Evolutionary conservation across 2,797 vertebrate species (phyloP).

Genomic region (Pitangus sulphuratus): DNA sequence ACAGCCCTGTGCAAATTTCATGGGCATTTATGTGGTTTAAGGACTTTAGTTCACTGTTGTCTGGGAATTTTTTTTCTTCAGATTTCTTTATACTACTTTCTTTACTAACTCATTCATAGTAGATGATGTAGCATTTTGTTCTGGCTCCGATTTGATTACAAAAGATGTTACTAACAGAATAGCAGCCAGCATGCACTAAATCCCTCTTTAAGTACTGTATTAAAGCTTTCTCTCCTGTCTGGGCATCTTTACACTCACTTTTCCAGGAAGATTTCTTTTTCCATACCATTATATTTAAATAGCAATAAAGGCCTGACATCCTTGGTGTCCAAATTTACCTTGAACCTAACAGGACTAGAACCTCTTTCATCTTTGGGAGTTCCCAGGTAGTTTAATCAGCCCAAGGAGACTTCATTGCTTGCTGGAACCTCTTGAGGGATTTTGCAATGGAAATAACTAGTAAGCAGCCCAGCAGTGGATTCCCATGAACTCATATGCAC

Average conservation of each 20-base stretch:
- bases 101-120: neutral
- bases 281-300: neutral
- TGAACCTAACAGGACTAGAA: neutral
- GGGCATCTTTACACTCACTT: neutral
- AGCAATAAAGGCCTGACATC: neutral
- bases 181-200: neutral
- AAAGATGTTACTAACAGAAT: neutral
- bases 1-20: neutral
- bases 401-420: constrained; percentile 16
- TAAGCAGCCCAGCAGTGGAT: neutral
- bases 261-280: constrained; percentile 33
- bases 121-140: neutral
- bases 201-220: neutral
- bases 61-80: neutral
- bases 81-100: neutral
- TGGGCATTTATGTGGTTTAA: neutral
- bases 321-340: constrained; percentile 35
- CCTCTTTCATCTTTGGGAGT: constrained; percentile 13
- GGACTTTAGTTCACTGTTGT: neutral
- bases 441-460: constrained; percentile 27
- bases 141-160: constrained; percentile 33
- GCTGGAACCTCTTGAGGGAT: constrained; percentile 28
- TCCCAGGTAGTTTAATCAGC: constrained; percentile 38
- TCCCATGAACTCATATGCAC: neutral
- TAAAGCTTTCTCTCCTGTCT: constrained; percentile 12